Base-by-base conservation (phyloP, 37 sponge, comb jelly and placozoan genomes). In the Aphrocallistes beatrix region DNA sequence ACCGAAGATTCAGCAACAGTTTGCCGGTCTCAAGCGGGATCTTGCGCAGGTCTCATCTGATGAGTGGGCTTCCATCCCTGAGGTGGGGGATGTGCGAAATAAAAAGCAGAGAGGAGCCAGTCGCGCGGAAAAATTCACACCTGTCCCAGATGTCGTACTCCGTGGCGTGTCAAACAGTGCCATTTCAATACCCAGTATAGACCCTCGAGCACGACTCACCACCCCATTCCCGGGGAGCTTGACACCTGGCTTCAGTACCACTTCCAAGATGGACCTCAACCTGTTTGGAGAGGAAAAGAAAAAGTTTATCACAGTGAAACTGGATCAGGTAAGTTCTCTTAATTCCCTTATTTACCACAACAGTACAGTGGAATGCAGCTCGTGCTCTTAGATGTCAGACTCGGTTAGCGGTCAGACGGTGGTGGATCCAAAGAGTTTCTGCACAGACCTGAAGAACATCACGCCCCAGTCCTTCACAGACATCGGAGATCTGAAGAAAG, bases 1-100 rank as follows among this genome's bases (percentile, higher is more conserved):
- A 84, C 98, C 98, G 0, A 97, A 97, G 87, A 97, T 97, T 36
- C 95, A 94, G 88, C 98, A 97, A 87, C 98, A 97, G 88, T 97
- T 97, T 50, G 91, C 93, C 42, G 98, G 94, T 45, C 86, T 97
- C 37, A 97, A 92, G 94, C 86, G 95, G 37, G 90, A 93, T 36
- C 82, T 97, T 83, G 83, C 86, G 45, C 51, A 45, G 17, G 96
- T 97, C 75, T 87, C 88, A 13, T 85, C 86, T 1, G 92, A 95
- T 0, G 92, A 94, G 51, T 97, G 99, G 99, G 38, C 69, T 34
- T 89, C 75, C 84, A 93, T 97, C 32, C 99, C 99, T 6, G 99
- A 97, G 36, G 95, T 95, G 36, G 96, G 96, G 0, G 94, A 93
- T 45, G 86, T 89, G 6, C 85, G 96, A 0, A 91, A 90, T 84